Base-by-base conservation (phyloP, 2,113 vertebrate species). In the Dinomys branickii region DNA sequence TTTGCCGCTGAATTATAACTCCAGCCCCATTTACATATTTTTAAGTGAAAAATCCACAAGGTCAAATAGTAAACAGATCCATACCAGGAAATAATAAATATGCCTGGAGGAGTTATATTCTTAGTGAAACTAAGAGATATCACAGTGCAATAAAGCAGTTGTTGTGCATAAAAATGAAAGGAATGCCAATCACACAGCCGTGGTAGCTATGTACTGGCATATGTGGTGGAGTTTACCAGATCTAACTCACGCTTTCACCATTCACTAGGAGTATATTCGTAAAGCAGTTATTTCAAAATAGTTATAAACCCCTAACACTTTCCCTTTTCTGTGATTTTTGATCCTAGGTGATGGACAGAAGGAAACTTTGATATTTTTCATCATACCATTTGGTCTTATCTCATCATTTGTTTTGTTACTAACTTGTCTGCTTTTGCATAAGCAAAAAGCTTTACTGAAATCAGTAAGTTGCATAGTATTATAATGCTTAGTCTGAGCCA, bases 401-500 rank as follows among this genome's bases (percentile, higher is more conserved):
- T 88, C 71, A 78, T 12, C 83, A 52, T 58, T 94, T 41, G 22
- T 96, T 91, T 56, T 91, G 13, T 5, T 91, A 50, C 5, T 85
- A 85, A 61, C 35, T 56, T 83, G 44, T 71, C 41, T 97, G n/a
- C 13, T 96, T 95, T 50, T 90, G n/a, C 38, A 73, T 24, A 97
- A 96, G 2, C 85, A 95, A 54, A 90, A 78, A 69, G 0, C 12
- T 83, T 35, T 91, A 22, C 24, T 67, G 12, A 93, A 95, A 94
- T 81, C 14, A 94, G 97, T 98, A 96, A 97, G 97, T 92, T 92
- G 2, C 38, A 22, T 59, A 91, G 84, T 5, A 67, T 80, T 82
- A 38, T 85, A 35, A 58, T 19, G 30, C 69, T 67, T 80, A 38
- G 22, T 69, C 5, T 91, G 67, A 96, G 30, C 89, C 11, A 96